Conservation (phyloP, 2,797 vertebrate species). For the Periophthalmus magnuspinnatus region DNA sequence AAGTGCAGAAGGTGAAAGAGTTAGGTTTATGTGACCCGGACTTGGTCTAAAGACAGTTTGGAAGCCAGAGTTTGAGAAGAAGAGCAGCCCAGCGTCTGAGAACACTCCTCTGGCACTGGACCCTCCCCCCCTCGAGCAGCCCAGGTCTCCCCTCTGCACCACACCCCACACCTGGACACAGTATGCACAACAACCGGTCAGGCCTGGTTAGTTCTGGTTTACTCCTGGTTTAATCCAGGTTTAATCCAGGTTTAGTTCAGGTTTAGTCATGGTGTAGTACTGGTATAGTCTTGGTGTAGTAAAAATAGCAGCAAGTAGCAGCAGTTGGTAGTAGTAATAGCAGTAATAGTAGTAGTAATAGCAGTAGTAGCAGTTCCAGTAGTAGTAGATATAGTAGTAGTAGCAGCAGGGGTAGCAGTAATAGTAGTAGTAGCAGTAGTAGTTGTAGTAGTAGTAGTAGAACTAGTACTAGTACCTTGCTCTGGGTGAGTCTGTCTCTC, state of each 20-base stretch:
- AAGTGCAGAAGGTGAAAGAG: background rate
- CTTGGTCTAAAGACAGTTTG: slow-evolving; percentile 56
- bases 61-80: slow-evolving; percentile 57
- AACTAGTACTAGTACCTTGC: slow-evolving; percentile 46
- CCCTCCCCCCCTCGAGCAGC: slow-evolving; percentile 78
- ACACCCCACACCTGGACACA: slow-evolving; percentile 76
- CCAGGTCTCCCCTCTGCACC: slow-evolving; percentile 77
- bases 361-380: background rate
- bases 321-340: too few relatives aligned
- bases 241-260: too few relatives aligned
- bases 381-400: background rate
- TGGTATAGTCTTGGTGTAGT: background rate
- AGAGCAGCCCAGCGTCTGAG: slow-evolving; percentile 76
- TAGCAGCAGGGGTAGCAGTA: background rate
- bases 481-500: slow-evolving; percentile 78
- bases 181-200: background rate
- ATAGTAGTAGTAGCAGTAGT: background rate
- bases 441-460: background rate
- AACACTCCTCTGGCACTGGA: slow-evolving; percentile 70
- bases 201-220: background rate
- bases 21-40: slow-evolving; percentile 49
- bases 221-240: too few relatives aligned
- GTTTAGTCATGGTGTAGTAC: background rate
- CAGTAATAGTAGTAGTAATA: background rate
- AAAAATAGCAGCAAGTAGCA: background rate